A percentile compares a stretch with the other conserved stretches of the same genome.
Evolutionary conservation across 2,888 invertebrate species (phyloP).

Genomic region (Escarpia spicata): DNA sequence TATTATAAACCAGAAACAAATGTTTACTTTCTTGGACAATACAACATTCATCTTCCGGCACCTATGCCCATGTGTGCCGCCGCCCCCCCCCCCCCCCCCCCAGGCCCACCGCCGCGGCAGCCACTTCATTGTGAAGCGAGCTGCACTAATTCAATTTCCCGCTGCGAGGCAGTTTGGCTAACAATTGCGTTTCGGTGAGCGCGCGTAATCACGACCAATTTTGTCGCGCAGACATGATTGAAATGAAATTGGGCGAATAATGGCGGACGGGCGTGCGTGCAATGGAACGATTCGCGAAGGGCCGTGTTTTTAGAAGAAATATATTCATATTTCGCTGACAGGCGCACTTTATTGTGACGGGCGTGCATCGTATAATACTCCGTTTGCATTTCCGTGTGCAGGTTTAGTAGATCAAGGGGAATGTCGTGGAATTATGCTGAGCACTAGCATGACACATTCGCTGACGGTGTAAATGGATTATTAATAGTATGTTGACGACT

Average conservation of each 20-base stretch:
- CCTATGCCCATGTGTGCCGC: neutral
- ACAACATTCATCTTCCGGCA: neutral
- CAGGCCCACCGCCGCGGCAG: neutral
- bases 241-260: slow-evolving; percentile 10
- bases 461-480: neutral
- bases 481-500: neutral
- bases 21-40: neutral
- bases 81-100: neutral
- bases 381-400: neutral
- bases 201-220: neutral
- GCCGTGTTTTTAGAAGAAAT: neutral
- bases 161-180: slow-evolving; percentile 12
- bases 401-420: neutral
- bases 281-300: neutral
- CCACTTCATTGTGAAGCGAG: neutral
- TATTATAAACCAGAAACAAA: neutral
- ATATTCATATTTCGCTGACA: neutral
- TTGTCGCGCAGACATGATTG: neutral
- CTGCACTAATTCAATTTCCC: neutral
- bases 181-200: neutral
- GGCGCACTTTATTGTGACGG: neutral
- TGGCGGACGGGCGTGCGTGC: neutral
- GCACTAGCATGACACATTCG: neutral
- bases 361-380: neutral
- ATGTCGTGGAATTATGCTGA: neutral